Base-by-base conservation (phyloP, 2,797 vertebrate species). In the Sebastes alutus region DNA sequence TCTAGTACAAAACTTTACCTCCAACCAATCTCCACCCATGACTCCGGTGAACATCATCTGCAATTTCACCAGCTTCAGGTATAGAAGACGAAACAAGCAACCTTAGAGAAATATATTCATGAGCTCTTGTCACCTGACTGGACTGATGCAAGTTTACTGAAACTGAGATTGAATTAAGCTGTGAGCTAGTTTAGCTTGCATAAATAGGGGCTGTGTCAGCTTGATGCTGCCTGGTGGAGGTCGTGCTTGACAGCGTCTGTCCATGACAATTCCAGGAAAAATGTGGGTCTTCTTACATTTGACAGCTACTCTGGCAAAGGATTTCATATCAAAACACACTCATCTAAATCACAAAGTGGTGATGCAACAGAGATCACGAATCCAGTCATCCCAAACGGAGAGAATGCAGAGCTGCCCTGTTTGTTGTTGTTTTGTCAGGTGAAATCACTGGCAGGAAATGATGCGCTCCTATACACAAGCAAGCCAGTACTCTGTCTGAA, bases 71-170 rank as follows among this genome's bases (percentile, higher is more conserved):
- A 30, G 65, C 22, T 67, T 69, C 11, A 11, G 64, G 13, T 13
- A 20, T 25, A 25, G 9, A 16, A 27, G 32, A 59, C 2, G 6
- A 35, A 62, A 13, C 23, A 63, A 35, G 30, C 55, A 55, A 79
- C 49, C 35, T n/a, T 27, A 42, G 30, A 23, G 6, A 65, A 27
- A 67, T 32, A 27, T 55, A 72, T 75, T 72, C 55, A 72, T 72
- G 71, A 65, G 25, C 62, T 79, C 18, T 46, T 46, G 38, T 64
- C 55, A 72, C 42, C n/a, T 65, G 33, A 73, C 75, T 69, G 10
- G 12, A 71, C 46, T 85, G 79, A 89, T 87, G 77, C 81, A 87
- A 16, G 70, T 56, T 4, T 42, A 20, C 55, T 85, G 70, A 72
- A 81, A 82, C 71, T 27, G 59, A 64, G 64, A 78, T 55, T 78